Evolutionary conservation across 2,888 invertebrate species (phyloP), one percentile per base, ranked within the genome.

Genomic region (Eremobia ochroleuca): DNA sequence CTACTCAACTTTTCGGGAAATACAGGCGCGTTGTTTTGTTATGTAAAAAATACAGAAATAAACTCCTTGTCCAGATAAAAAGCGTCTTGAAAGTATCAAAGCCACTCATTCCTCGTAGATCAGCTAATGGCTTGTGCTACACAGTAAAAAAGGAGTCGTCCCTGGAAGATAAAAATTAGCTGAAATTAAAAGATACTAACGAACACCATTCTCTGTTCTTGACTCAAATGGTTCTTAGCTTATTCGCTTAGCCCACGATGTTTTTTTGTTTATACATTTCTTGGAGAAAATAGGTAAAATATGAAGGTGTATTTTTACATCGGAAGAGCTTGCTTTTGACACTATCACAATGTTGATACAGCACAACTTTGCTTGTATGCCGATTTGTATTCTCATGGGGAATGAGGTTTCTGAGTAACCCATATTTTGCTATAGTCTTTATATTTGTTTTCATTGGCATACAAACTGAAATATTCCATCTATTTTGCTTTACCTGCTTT

Each of bases 111-210:
- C 77, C 68, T 28, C 13, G 66, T 88, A 88, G 73, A 90, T 80
- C 83, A 93, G 94, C 95, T 96, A 96, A 96, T 96, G 96, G 96
- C 90, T 92, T 93, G 94, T 94, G 93, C 94, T 94, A 89, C 89
- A 90, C 90, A 89, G 93, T 94, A 97, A 97, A 97, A 97, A 96
- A 94, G 94, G 93, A 93, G 93, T 90, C 93, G 93, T 89, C 92
- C 91, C 90, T 91, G 88, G 91, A 92, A 96, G 97, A 97, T 96
- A 96, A 97, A 96, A 97, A 97, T 97, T 97, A 97, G 97, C 96
- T 95, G 94, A 97, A 97, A 97, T 97, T 97, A 97, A 97, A 96
- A 96, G 94, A 94, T 93, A 93, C 96, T 96, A 97, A 96, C 96
- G 97, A 97, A 96, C 93, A 92, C 95, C 92, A 96, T 97, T 97